A percentile compares a stretch with the other conserved stretches of the same genome.
phyloP scores from a whole-genome alignment of 30 jellyfish, hydroid and myxozoan species.

The Hydractinia symbiolongicarpus region DNA sequence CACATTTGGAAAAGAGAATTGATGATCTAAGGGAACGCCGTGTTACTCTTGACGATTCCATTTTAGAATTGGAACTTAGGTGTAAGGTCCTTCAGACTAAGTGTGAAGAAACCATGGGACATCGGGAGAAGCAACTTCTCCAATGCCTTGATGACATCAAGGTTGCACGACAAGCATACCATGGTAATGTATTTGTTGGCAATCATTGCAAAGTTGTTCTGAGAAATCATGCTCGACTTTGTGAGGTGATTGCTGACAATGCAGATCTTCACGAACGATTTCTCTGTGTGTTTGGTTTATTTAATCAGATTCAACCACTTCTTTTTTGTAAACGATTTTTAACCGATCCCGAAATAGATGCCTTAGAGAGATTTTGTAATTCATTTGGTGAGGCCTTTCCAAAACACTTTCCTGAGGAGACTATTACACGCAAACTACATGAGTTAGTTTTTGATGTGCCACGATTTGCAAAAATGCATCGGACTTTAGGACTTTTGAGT shows the following conservation, averaged over 20 bases:
- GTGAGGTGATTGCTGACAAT: slow-evolving; percentile 29
- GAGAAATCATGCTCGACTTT: slow-evolving; percentile 4
- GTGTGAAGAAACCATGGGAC: slow-evolving; percentile 13
- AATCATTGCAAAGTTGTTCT: slow-evolving; percentile 45
- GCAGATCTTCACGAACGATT: background rate
- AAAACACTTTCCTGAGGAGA: slow-evolving; percentile 17
- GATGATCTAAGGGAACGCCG: background rate
- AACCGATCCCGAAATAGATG: slow-evolving; percentile 29
- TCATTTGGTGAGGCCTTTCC: slow-evolving; percentile 30
- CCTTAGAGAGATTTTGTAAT: background rate
- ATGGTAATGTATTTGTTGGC: slow-evolving; percentile 53
- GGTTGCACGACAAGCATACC: slow-evolving; percentile 47
- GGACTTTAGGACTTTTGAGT: slow-evolving; percentile 11
- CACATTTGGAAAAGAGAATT: background rate
- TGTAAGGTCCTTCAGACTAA: background rate
- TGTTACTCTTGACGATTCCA: background rate
- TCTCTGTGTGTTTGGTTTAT: background rate
- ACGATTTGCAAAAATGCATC: slow-evolving; percentile 24
- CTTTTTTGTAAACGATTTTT: slow-evolving; percentile 25
- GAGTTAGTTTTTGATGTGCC: slow-evolving; percentile 31
- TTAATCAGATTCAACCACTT: background rate
- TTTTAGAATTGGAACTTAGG: background rate
- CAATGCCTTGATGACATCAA: background rate
- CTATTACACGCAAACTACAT: slow-evolving; percentile 31
- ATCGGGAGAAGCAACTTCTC: slow-evolving; percentile 15